Conservation (phyloP, 2,888 invertebrate species). For the Euzophera pinguis region DNA sequence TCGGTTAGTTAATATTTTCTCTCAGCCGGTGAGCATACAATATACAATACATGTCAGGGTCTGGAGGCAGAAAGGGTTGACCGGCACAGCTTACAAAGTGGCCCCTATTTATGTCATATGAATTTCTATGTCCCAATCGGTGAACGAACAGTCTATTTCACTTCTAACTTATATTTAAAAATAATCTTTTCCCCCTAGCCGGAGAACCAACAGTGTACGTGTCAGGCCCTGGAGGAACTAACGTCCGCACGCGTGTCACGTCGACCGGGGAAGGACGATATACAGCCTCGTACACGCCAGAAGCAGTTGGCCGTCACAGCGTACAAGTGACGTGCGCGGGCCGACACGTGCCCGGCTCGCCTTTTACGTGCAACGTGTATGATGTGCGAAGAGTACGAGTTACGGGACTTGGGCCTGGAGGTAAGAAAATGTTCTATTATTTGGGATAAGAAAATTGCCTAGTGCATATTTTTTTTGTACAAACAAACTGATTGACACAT, state of each 20-base stretch:
- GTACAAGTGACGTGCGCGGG: constrained; percentile 90
- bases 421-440: constrained; percentile 28
- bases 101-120: too few relatives aligned
- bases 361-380: constrained; percentile 96
- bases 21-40: too few relatives aligned
- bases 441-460: too few relatives aligned
- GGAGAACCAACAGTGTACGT: constrained; percentile 86
- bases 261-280: constrained; percentile 84
- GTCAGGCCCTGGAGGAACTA: constrained; percentile 91
- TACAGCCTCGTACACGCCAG: constrained; percentile 89
- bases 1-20: too few relatives aligned
- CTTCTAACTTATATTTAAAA: too few relatives aligned
- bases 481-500: too few relatives aligned
- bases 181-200: constrained; percentile 48
- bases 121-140: too few relatives aligned
- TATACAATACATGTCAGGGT: too few relatives aligned
- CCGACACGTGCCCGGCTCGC: constrained; percentile 93
- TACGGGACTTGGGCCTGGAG: constrained; percentile 80
- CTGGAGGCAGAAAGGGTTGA: too few relatives aligned
- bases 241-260: constrained; percentile 85
- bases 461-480: too few relatives aligned
- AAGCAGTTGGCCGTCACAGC: constrained; percentile 92
- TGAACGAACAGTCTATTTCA: too few relatives aligned
- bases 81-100: too few relatives aligned
- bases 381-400: constrained; percentile 91